Evolutionary conservation across 2,888 invertebrate species (phyloP), one percentile per base, ranked within the genome.

Genomic region (Eurois occulta): DNA sequence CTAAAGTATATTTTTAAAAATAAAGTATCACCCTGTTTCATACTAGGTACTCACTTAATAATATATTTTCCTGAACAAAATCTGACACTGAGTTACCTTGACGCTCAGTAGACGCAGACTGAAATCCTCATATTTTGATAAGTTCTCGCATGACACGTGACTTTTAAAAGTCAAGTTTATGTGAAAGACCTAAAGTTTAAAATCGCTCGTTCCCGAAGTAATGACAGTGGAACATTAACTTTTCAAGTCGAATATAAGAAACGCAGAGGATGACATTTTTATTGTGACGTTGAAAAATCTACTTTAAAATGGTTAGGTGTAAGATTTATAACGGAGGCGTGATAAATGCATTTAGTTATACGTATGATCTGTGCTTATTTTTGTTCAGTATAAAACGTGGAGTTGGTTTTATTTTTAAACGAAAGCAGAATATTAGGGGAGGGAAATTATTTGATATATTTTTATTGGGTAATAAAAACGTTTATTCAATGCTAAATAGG

Each of bases 251-350:
- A 84, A 86, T 86, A 77, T 66, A 78, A 73, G 75, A 79, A 87
- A 87, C 83, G 75, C 79, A 82, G 55, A 80, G 67, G 76, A 68
- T n/a, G 87, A 88, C 81, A 88, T 81, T 87, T 89, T 90, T 89
- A 87, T 88, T 78, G 76, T 71, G 78, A 85, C 78, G 80, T 81
- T 86, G 86, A 87, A 84, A 88, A 84, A 88, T 87, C 68, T 78
- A 84, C 84, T 79, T 84, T 66, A 72, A 73, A 74, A 80, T 72
- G 65, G 70, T 80, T 72, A 69, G 41, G 32, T 81, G 77, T 52
- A 80, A 68, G 77, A 83, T 83, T 80, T 78, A 81, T 65, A 48
- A 38, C 0, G 2, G 28, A 4, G 16, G 24, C 6, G 52, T 48
- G 62, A 38, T 52, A 78, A 60, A 24, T 85, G 43, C 24, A 75